Evolutionary conservation across 2,888 invertebrate species (phyloP).

Genomic region (Drosophila formosana): DNA sequence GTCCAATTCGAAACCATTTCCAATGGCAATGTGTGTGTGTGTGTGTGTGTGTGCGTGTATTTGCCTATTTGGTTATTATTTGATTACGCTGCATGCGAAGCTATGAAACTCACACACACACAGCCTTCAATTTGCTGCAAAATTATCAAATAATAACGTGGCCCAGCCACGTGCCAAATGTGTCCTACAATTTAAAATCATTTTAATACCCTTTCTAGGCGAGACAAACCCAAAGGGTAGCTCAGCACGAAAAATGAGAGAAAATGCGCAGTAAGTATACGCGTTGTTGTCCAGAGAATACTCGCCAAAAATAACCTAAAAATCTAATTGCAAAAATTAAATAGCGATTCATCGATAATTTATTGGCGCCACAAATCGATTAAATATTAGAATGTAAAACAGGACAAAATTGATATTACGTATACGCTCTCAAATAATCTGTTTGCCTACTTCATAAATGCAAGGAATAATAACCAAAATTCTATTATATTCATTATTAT

Average conservation of each 20-base stretch:
- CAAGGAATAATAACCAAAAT: too few species aligned
- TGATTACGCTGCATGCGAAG: slow-evolving; percentile 45
- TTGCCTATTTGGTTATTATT: slow-evolving; percentile 48
- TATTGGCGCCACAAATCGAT: background rate
- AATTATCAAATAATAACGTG: slow-evolving; percentile 14
- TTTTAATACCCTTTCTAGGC: background rate
- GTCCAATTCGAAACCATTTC: slow-evolving; percentile 34
- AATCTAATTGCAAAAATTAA: slow-evolving; percentile 1
- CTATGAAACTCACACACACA: slow-evolving; percentile 28
- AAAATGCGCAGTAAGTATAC: background rate
- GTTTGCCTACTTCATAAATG: too few species aligned
- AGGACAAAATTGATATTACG: too few species aligned
- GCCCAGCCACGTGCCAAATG: slow-evolving; percentile 31
- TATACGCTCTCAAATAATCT: too few species aligned
- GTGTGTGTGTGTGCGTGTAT: slow-evolving; percentile 15
- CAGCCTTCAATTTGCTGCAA: slow-evolving; percentile 20
- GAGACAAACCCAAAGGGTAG: background rate
- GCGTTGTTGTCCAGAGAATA: background rate
- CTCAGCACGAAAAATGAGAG: background rate
- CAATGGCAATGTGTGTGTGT: slow-evolving; percentile 18
- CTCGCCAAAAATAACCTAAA: background rate
- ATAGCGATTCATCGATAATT: slow-evolving; percentile 1
- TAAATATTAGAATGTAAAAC: background rate
- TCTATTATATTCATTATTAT: too few species aligned
- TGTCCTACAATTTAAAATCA: slow-evolving; percentile 23